Percentiles rank a stretch among this genome's conserved stretches.
phyloP scores from a whole-genome alignment of 2,888 invertebrate genomes.

The Drosophila parthenogenetica region DNA sequence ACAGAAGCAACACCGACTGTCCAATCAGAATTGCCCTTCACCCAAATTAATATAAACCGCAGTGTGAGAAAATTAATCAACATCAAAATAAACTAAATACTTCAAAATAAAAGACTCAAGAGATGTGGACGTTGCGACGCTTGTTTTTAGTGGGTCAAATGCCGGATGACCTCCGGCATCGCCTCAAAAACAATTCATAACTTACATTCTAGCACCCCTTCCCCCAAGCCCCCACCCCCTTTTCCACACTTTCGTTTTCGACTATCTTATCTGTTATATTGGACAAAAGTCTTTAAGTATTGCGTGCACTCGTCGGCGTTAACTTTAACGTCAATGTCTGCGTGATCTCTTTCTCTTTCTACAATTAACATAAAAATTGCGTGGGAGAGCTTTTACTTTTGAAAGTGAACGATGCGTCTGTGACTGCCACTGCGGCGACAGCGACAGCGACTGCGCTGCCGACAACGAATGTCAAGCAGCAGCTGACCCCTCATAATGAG shows the following conservation, averaged over 20 bases:
- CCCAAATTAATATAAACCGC: constrained; percentile 44
- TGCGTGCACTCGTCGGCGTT: constrained; percentile 35
- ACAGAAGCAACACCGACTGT: neutral
- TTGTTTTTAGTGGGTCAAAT: constrained; percentile 56
- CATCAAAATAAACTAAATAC: constrained; percentile 9
- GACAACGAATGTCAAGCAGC: constrained; percentile 29
- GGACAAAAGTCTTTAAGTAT: constrained; percentile 28
- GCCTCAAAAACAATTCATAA: constrained; percentile 34
- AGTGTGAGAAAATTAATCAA: constrained; percentile 51
- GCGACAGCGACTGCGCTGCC: constrained; percentile 1
- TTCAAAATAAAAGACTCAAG: neutral
- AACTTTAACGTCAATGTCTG: constrained; percentile 1
- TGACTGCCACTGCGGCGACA: constrained; percentile 13
- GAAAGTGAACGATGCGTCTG: constrained; percentile 48
- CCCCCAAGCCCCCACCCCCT: neutral
- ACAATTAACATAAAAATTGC: constrained; percentile 50
- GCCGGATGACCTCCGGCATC: constrained; percentile 49
- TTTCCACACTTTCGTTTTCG: constrained; percentile 12
- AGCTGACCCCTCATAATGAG: constrained; percentile 37
- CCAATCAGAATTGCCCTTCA: constrained; percentile 64
- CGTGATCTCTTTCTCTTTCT: constrained; percentile 45
- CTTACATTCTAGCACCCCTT: neutral
- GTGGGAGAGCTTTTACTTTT: constrained; percentile 72
- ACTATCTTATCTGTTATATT: constrained; percentile 59
- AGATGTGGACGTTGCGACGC: neutral